phyloP scores from a whole-genome alignment of 2,797 vertebrate species.

The Bovichtus diacanthus region DNA sequence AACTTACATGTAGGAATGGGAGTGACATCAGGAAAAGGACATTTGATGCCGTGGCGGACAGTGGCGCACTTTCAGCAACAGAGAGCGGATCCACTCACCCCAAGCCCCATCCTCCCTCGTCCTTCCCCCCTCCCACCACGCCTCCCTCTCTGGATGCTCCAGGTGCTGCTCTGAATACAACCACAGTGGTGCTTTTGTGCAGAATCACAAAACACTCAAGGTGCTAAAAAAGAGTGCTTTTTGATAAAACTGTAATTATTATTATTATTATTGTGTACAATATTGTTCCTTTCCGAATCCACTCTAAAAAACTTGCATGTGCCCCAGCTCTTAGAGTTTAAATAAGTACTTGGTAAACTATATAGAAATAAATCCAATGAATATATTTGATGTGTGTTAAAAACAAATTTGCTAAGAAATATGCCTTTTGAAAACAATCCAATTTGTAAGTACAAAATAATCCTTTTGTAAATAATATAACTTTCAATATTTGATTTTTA shows the following conservation, averaged over 20 bases:
- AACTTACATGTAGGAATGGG: conserved; percentile 82
- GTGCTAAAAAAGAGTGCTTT: conserved; percentile 91
- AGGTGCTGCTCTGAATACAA: conserved; percentile 89
- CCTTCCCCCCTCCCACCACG: conserved; percentile 37
- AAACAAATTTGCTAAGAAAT: conserved; percentile 57
- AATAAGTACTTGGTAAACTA: conserved; percentile 70
- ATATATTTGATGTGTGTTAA: conserved; percentile 72
- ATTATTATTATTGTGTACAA: conserved; percentile 93
- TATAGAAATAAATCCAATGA: conserved; percentile 67
- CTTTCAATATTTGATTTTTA: conserved; percentile 80
- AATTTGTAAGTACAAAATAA: conserved; percentile 87
- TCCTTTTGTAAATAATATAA: conserved; percentile 92
- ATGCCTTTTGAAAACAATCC: conserved; percentile 79
- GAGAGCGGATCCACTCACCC: conserved; percentile 77
- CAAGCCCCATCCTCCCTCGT: conserved; percentile 42
- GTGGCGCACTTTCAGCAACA: conserved; percentile 82
- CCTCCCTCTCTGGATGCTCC: conserved; percentile 86
- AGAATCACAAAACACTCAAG: conserved; percentile 87
- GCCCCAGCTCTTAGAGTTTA: conserved; percentile 85
- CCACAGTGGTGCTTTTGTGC: conserved; percentile 91
- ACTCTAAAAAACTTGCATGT: conserved; percentile 93
- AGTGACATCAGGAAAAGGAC: conserved; percentile 86
- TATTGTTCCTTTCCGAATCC: conserved; percentile 91
- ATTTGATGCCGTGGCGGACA: conserved; percentile 88
- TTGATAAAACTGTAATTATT: conserved; percentile 96